These are phyloP conservation scores for Steinernema khuongi DNA, from an alignment of 1,140 invertebrate genomes.

Conservation along the genomic window DNA sequence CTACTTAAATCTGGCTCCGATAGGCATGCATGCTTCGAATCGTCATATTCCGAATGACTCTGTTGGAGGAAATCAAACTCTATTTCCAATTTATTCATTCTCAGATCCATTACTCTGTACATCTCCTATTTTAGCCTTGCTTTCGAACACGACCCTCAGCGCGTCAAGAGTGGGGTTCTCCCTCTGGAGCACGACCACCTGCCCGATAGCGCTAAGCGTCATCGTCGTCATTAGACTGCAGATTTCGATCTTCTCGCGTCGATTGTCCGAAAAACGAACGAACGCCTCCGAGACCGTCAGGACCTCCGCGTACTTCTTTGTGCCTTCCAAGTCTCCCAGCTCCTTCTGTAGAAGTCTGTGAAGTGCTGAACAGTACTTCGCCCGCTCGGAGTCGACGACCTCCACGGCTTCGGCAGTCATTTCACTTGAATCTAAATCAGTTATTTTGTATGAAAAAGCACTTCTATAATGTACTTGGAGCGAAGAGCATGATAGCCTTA, in stretches of 20 bases:
- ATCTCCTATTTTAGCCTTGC: too few species aligned
- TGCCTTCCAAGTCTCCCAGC: neutral
- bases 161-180: neutral
- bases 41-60: too few species aligned
- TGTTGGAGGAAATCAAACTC: too few species aligned
- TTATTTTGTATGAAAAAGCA: neutral
- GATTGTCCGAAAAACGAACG: neutral
- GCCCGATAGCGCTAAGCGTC: constrained; percentile 1
- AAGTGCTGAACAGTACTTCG: neutral
- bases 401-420: neutral
- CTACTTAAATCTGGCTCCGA: too few species aligned
- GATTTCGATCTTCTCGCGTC: neutral
- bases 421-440: neutral
- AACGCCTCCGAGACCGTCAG: neutral
- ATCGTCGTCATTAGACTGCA: neutral
- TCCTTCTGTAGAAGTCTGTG: neutral
- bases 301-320: constrained; percentile 2
- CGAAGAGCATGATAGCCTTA: constrained; percentile 20
- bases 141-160: neutral
- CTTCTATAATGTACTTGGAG: neutral
- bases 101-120: too few species aligned
- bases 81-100: too few species aligned
- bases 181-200: neutral
- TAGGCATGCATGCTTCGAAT: too few species aligned
- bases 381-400: neutral